phyloP scores from a whole-genome alignment of 2,113 vertebrate genomes.

The Istiophorus platypterus region DNA sequence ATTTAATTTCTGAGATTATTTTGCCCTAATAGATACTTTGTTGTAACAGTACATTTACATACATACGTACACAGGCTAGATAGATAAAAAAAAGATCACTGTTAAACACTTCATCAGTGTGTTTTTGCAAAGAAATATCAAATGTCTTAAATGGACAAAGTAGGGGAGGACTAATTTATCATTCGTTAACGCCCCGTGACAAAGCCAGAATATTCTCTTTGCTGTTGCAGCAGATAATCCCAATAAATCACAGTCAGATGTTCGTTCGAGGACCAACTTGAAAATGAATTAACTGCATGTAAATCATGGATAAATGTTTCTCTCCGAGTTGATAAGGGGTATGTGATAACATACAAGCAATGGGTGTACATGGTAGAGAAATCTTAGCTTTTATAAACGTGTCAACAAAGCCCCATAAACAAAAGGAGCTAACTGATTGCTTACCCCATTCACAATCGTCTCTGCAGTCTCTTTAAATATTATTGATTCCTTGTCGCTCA shows the following conservation, averaged over 20 bases:
- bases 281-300: not conserved
- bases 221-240: not conserved
- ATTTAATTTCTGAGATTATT: not conserved
- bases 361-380: not conserved
- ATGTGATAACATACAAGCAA: not conserved
- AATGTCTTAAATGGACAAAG: not conserved
- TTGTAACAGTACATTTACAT: not conserved
- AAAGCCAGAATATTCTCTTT: not conserved
- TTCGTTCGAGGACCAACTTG: not conserved
- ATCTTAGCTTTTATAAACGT: not conserved
- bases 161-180: not conserved
- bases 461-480: fast-evolving
- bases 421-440: not conserved
- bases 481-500: fast-evolving
- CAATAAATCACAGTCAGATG: not conserved
- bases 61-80: not conserved
- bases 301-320: not conserved
- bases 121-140: not conserved
- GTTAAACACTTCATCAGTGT: not conserved
- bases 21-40: not conserved
- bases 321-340: not conserved
- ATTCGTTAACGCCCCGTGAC: not conserved
- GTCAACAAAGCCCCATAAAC: not conserved
- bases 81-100: not conserved
- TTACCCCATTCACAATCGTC: fast-evolving